Evolutionary conservation across 2,888 invertebrate genomes (phyloP).

Genomic region (Glomeris marginata): DNA sequence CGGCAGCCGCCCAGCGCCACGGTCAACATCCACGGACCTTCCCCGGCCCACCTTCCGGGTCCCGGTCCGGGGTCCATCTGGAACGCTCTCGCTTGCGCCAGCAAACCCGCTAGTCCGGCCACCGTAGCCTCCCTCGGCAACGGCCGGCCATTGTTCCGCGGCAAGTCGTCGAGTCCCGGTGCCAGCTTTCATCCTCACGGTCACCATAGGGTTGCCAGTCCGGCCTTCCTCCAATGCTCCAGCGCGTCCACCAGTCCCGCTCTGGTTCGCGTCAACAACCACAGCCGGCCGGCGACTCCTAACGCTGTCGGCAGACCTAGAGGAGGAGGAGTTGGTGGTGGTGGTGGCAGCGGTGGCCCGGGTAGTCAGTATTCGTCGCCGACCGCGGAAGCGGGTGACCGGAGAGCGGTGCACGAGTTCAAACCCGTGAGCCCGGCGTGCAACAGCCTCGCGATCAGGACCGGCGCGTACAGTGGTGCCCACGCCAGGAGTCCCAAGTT

Average conservation of each 20-base stretch:
- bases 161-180: constrained; percentile 1
- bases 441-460: background rate
- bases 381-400: background rate
- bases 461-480: background rate
- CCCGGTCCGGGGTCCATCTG: constrained; percentile 14
- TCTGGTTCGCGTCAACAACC: constrained; percentile 4
- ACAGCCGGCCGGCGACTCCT: background rate
- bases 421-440: constrained; percentile 18
- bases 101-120: constrained; percentile 22
- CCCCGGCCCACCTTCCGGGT: constrained; percentile 18
- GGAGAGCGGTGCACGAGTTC: constrained; percentile 9
- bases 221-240: constrained; percentile 19
- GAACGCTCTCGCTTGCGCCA: constrained; percentile 15
- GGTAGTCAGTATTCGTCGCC: background rate
- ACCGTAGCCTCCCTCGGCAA: constrained; percentile 11
- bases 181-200: background rate
- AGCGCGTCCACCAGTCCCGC: constrained; percentile 20
- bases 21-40: constrained; percentile 2
- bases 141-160: constrained; percentile 2
- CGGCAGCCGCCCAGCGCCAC: constrained; percentile 13
- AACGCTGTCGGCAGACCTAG: background rate
- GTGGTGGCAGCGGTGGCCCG: no score
- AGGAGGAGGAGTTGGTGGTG: background rate
- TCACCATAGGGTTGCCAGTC: constrained; percentile 9
- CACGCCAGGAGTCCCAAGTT: constrained; percentile 1